Percentiles rank a stretch among this genome's conserved stretches.
Evolutionary conservation across 2,113 vertebrate species (phyloP).

Genomic region (Apaloderma vittatum): DNA sequence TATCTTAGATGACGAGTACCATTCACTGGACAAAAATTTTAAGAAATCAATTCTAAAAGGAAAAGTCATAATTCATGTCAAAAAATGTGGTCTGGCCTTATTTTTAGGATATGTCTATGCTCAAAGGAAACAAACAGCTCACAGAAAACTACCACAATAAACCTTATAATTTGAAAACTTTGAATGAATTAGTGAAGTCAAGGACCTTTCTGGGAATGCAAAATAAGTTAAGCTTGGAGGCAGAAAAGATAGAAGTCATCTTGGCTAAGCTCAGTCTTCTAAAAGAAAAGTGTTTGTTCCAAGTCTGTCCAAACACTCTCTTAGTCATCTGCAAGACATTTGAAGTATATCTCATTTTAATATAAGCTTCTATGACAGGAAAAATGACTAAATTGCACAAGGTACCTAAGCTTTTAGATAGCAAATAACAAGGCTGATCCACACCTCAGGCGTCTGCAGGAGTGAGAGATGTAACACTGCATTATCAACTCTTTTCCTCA

Average conservation of each 20-base stretch:
- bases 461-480: background rate
- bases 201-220: background rate
- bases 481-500: background rate
- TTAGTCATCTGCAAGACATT: background rate
- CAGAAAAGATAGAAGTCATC: background rate
- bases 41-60: background rate
- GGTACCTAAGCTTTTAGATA: background rate
- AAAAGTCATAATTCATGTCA: background rate
- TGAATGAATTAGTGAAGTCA: background rate
- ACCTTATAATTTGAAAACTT: background rate
- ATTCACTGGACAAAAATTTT: background rate
- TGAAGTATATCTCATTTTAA: background rate
- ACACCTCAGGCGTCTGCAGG: background rate
- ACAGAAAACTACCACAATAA: background rate
- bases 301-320: background rate
- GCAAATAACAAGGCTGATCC: background rate
- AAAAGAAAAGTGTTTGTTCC: background rate
- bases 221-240: background rate
- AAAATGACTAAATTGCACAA: background rate
- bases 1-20: background rate
- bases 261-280: background rate
- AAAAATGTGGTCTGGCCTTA: background rate
- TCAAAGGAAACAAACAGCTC: background rate
- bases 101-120: background rate
- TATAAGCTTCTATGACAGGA: background rate